A percentile compares a stretch with the other conserved stretches of the same genome.
These are phyloP conservation scores for Amitus sp. DNA, from an alignment of 2,888 invertebrate species.

Conservation along the genomic window DNA sequence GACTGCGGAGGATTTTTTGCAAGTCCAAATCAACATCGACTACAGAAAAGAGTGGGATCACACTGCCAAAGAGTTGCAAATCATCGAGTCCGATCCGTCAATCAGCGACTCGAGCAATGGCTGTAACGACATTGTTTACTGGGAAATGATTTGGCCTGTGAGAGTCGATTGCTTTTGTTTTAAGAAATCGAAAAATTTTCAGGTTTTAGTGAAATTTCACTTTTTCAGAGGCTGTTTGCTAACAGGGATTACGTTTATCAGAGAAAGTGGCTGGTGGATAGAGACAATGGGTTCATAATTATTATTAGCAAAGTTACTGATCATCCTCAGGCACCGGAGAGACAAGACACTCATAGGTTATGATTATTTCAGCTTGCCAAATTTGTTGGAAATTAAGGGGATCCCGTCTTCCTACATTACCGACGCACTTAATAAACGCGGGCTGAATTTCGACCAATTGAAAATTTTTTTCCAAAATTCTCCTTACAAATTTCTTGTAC, in stretches of 20 bases:
- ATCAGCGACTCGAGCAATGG: slow-evolving; percentile 63
- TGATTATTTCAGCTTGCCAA: too few species aligned
- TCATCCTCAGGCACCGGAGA: slow-evolving; percentile 77
- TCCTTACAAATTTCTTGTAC: too few species aligned
- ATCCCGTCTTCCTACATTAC: too few species aligned
- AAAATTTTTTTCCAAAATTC: too few species aligned
- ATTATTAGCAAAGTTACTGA: slow-evolving; percentile 76
- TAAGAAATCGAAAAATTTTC: not conserved
- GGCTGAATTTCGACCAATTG: too few species aligned
- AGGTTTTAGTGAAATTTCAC: too few species aligned
- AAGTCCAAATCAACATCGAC: slow-evolving; percentile 82
- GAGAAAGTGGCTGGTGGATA: slow-evolving; percentile 69
- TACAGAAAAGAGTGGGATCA: slow-evolving; percentile 85
- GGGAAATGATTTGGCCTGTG: slow-evolving; percentile 92
- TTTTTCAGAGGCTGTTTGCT: slow-evolving; percentile 79
- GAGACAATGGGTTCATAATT: slow-evolving; percentile 70
- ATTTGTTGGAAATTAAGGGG: too few species aligned
- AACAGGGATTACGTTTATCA: slow-evolving; percentile 90
- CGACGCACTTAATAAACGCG: too few species aligned
- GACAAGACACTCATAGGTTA: slow-evolving; percentile 74
- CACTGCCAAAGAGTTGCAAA: slow-evolving; percentile 77
- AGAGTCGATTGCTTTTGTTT: slow-evolving; percentile 61
- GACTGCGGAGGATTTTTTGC: slow-evolving; percentile 80
- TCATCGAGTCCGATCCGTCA: slow-evolving; percentile 75
- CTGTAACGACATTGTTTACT: slow-evolving; percentile 79